Conservation (phyloP, 2,797 vertebrate species). For the Gobio occitaniae region DNA sequence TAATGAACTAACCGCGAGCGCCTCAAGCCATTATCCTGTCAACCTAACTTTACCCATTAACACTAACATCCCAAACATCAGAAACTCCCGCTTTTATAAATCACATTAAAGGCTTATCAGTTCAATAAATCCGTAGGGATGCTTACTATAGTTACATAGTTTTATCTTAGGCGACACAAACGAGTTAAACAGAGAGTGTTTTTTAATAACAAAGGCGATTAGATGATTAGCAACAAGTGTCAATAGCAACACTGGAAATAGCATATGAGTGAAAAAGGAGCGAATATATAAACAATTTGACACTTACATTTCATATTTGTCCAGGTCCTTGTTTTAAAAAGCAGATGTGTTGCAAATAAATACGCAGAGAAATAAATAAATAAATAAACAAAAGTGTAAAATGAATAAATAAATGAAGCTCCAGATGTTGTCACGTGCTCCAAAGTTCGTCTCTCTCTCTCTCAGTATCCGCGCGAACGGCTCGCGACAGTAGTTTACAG, state of each 20-base stretch:
- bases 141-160: not conserved
- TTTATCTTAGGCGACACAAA: not conserved
- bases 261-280: slow-evolving; percentile 9
- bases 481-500: slow-evolving; percentile 70
- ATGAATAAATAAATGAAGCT: slow-evolving; percentile 75
- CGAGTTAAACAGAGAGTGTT: not conserved
- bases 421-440: slow-evolving; percentile 82
- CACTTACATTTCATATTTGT: slow-evolving; percentile 87
- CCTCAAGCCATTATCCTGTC: slow-evolving; percentile 63
- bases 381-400: slow-evolving; percentile 50
- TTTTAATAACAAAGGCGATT: not conserved
- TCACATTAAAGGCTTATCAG: slow-evolving; percentile 2
- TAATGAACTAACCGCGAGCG: slow-evolving; percentile 80
- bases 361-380: slow-evolving; percentile 65
- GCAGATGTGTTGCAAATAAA: slow-evolving; percentile 70
- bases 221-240: slow-evolving; percentile 21
- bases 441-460: slow-evolving; percentile 69
- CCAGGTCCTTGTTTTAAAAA: slow-evolving; percentile 68
- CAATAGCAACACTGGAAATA: slow-evolving; percentile 19
- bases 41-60: slow-evolving; percentile 14
- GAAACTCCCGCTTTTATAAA: slow-evolving; percentile 6
- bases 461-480: slow-evolving; percentile 67
- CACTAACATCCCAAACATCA: slow-evolving; percentile 12
- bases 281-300: slow-evolving; percentile 21
- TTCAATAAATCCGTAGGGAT: not conserved